Evolutionary conservation across 2,797 vertebrate genomes (phyloP).

Genomic region (Onychomys arenicola): DNA sequence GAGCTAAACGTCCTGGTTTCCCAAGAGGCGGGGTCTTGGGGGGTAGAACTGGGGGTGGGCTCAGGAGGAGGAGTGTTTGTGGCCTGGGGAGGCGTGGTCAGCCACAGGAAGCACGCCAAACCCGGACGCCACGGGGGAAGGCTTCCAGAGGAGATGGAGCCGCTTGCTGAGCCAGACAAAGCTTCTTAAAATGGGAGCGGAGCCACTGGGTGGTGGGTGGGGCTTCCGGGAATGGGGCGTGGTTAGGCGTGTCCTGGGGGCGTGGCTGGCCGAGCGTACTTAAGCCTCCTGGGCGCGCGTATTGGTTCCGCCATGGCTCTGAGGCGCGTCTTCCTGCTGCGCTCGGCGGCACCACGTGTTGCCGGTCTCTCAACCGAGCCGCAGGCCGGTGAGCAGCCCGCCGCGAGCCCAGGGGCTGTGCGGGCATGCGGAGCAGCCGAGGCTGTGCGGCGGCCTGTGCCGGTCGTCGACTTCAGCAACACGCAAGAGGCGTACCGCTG

Average conservation of each 20-base stretch:
- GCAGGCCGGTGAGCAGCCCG: conserved; percentile 2
- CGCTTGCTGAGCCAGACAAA: neutral
- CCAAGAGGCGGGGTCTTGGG: neutral
- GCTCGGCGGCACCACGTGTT: neutral
- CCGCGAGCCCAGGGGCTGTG: conserved; percentile 46
- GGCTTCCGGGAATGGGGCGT: neutral
- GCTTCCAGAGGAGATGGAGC: rapidly evolving
- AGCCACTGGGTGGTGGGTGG: too few species aligned
- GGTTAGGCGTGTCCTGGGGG: rapidly evolving
- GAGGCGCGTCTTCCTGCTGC: rapidly evolving
- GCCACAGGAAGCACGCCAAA: rapidly evolving
- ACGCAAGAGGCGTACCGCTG: conserved; percentile 93
- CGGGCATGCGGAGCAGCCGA: conserved; percentile 72
- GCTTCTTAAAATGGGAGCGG: neutral
- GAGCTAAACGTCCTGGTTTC: neutral
- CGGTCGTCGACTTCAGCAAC: conserved; percentile 92
- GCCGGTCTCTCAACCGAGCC: conserved; percentile 54
- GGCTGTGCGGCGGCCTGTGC: conserved; percentile 35
- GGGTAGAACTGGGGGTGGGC: neutral
- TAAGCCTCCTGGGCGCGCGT: rapidly evolving
- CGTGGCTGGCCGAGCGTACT: neutral
- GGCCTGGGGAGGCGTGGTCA: neutral
- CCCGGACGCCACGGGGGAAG: neutral
- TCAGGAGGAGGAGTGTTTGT: neutral
- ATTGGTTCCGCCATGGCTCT: neutral